Percentiles rank a stretch among this genome's conserved stretches.
Conservation (phyloP, 1,140 invertebrate species). For the Listronotus bonariensis region DNA sequence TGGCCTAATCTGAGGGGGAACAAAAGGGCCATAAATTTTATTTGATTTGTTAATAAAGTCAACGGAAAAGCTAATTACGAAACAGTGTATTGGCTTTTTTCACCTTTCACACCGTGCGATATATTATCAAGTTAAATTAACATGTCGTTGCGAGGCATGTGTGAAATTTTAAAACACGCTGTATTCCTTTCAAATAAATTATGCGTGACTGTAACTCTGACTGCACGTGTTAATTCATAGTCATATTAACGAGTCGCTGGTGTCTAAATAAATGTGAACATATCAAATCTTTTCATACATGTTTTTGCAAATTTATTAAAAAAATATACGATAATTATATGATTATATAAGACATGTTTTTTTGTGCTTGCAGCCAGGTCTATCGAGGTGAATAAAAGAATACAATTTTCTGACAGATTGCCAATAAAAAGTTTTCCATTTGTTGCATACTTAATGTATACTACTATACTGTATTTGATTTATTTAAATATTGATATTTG, state of each 20-base stretch:
- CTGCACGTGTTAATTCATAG: slow-evolving; percentile 14
- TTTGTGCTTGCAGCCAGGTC: too few relatives aligned
- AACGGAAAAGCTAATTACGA: slow-evolving; percentile 24
- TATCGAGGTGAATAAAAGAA: too few relatives aligned
- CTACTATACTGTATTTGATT: too few relatives aligned
- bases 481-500: too few relatives aligned
- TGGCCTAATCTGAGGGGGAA: too few relatives aligned
- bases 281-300: too few relatives aligned
- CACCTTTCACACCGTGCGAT: slow-evolving; percentile 9
- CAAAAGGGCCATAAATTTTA: slow-evolving; percentile 15
- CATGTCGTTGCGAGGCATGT: slow-evolving; percentile 27
- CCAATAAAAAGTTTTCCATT: too few relatives aligned
- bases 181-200: slow-evolving; percentile 24
- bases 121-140: slow-evolving; percentile 29
- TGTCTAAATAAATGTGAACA: slow-evolving; percentile 11
- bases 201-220: slow-evolving; percentile 3
- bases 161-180: slow-evolving; percentile 34
- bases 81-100: slow-evolving; percentile 19
- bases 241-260: slow-evolving; percentile 15
- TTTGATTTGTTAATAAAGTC: slow-evolving; percentile 33
- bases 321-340: too few relatives aligned
- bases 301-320: too few relatives aligned
- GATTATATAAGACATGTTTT: too few relatives aligned
- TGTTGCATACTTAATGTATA: too few relatives aligned
- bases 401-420: too few relatives aligned